These are phyloP conservation scores for Ormyrus nitidulus DNA, from an alignment of 2,888 invertebrate species.

Conservation along the genomic window DNA sequence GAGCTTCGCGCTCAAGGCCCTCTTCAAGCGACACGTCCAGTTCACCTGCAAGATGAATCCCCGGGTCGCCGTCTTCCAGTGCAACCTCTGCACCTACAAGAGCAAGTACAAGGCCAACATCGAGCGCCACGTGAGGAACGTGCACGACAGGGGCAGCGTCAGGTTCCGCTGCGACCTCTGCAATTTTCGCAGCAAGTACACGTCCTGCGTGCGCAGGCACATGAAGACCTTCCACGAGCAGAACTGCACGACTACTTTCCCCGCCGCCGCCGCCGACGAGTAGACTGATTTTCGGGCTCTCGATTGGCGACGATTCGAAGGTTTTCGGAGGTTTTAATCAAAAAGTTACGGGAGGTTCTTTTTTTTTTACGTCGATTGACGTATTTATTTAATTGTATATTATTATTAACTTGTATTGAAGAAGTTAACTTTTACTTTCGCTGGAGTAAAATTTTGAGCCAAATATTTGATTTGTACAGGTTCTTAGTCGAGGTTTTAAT, in stretches of 20 bases:
- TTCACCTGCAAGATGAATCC: constrained; percentile 65
- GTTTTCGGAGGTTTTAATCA: no score
- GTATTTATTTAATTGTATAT: no score
- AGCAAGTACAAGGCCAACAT: constrained; percentile 74
- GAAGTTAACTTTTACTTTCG: no score
- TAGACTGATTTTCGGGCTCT: no score
- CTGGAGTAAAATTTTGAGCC: no score
- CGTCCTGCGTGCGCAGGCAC: constrained; percentile 70
- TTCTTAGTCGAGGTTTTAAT: no score
- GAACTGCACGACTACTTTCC: neutral
- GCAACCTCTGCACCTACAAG: constrained; percentile 72
- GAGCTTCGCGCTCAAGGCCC: constrained; percentile 61
- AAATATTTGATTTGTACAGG: no score
- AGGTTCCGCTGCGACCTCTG: constrained; percentile 68
- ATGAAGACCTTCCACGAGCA: constrained; percentile 67
- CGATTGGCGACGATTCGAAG: no score
- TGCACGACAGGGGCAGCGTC: constrained; percentile 64
- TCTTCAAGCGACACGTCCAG: constrained; percentile 65
- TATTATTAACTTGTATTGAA: no score
- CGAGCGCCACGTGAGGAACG: constrained; percentile 71
- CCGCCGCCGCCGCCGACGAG: no score
- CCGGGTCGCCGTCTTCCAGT: constrained; percentile 71
- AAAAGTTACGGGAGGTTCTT: no score
- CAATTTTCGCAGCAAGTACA: constrained; percentile 70
- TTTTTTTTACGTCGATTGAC: no score